These are phyloP conservation scores for Aporophyla lueneburgensis DNA, from an alignment of 2,888 invertebrate genomes.

Conservation along the genomic window DNA sequence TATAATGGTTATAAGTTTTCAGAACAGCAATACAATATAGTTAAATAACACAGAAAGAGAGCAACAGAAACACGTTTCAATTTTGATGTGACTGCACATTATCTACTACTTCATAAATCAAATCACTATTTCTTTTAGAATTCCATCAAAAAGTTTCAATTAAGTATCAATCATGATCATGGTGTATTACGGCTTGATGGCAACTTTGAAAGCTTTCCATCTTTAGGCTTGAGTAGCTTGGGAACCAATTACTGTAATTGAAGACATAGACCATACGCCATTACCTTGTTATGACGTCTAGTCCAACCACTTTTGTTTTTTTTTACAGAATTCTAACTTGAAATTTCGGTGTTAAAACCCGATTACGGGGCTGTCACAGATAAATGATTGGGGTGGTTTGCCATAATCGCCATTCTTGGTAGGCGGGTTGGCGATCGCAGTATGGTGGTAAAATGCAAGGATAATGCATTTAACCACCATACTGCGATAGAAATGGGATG, in stretches of 20 bases:
- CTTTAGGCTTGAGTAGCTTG: constrained; percentile 67
- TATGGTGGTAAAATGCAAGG: too few relatives aligned
- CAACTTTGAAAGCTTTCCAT: constrained; percentile 72
- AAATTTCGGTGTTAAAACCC: too few relatives aligned
- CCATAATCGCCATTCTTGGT: too few relatives aligned
- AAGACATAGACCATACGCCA: constrained; percentile 24
- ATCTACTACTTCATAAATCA: background rate
- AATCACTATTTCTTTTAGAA: constrained; percentile 14
- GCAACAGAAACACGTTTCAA: background rate
- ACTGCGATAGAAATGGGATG: too few relatives aligned
- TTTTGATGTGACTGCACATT: background rate
- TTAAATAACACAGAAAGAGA: background rate
- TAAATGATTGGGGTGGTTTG: too few relatives aligned
- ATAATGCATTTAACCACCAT: too few relatives aligned
- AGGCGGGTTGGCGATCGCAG: too few relatives aligned
- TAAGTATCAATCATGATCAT: constrained; percentile 37
- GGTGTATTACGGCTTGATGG: constrained; percentile 21
- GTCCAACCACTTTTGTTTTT: background rate
- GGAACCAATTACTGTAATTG: constrained; percentile 67
- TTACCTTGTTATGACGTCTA: constrained; percentile 21
- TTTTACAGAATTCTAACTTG: background rate
- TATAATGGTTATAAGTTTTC: too few relatives aligned
- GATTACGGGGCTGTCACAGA: too few relatives aligned
- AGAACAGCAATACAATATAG: background rate
- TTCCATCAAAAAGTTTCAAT: constrained; percentile 33